phyloP scores from a whole-genome alignment of 2,888 invertebrate species.

The Drosophila buzzatii region DNA sequence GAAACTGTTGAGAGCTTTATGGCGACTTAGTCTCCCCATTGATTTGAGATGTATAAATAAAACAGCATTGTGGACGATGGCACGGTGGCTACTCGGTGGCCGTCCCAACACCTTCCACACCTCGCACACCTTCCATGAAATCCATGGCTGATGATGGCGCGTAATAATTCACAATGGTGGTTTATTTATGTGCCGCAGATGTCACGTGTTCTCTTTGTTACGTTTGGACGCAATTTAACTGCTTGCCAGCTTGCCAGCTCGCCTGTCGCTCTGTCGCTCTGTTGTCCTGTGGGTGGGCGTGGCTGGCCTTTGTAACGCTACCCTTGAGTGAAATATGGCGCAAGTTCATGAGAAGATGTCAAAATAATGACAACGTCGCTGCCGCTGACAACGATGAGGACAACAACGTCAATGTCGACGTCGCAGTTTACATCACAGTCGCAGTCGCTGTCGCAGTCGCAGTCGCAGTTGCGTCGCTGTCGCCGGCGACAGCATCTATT shows the following conservation, averaged over 20 bases:
- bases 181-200: slow-evolving; percentile 77
- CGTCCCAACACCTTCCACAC: too few species aligned
- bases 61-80: slow-evolving; percentile 15
- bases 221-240: slow-evolving; percentile 67
- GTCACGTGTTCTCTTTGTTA: slow-evolving; percentile 77
- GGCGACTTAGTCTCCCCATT: slow-evolving; percentile 22
- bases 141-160: slow-evolving; percentile 52
- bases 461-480: slow-evolving; percentile 2
- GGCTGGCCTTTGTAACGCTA: slow-evolving; percentile 48
- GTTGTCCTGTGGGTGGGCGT: slow-evolving; percentile 22
- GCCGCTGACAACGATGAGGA: slow-evolving; percentile 48
- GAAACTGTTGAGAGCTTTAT: slow-evolving; percentile 33
- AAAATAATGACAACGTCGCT: slow-evolving; percentile 63
- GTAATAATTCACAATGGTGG: slow-evolving; percentile 71
- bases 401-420: slow-evolving; percentile 13
- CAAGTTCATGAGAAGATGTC: slow-evolving; percentile 78
- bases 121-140: not conserved
- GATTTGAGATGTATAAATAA: slow-evolving; percentile 56
- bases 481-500: slow-evolving; percentile 60
- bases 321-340: slow-evolving; percentile 76
- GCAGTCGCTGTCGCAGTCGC: not conserved
- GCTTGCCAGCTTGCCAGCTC: slow-evolving; percentile 25
- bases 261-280: not conserved
- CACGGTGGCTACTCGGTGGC: not conserved
- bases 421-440: slow-evolving; percentile 2